Percentiles rank a stretch among this genome's conserved stretches.
phyloP scores from a whole-genome alignment of 1,140 invertebrate genomes.

The Leptestheria dahalacensis region DNA sequence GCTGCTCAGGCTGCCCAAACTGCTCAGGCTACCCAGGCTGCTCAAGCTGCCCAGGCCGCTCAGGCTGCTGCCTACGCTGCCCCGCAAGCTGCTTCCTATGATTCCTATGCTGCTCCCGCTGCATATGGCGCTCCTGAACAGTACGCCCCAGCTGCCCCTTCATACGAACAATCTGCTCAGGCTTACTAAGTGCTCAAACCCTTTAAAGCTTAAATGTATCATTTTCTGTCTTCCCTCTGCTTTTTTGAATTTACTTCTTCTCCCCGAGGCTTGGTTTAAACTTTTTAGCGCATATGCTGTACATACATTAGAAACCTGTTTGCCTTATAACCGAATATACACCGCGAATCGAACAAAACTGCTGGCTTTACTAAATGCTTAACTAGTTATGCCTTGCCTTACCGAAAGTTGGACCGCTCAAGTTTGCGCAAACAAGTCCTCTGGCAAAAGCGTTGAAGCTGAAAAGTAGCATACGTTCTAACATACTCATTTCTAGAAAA shows the following conservation, averaged over 20 bases:
- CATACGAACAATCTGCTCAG: not conserved
- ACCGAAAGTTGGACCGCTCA: too few relatives aligned
- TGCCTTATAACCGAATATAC: too few relatives aligned
- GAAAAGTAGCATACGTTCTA: too few relatives aligned
- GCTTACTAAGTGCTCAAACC: not conserved
- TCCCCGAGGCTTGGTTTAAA: too few relatives aligned
- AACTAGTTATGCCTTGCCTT: too few relatives aligned
- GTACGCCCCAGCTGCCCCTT: not conserved
- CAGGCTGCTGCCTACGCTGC: not conserved
- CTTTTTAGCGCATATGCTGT: too few relatives aligned
- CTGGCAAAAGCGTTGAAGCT: too few relatives aligned
- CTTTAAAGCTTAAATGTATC: not conserved
- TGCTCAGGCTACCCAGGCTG: not conserved
- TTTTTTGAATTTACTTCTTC: not conserved
- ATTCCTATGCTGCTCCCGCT: not conserved
- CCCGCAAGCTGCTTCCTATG: not conserved
- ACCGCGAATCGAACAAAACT: too few relatives aligned
- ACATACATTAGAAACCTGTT: too few relatives aligned
- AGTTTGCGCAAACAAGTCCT: too few relatives aligned
- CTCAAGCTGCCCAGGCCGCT: not conserved
- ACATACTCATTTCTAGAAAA: too few relatives aligned
- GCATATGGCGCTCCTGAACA: not conserved
- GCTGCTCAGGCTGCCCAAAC: not conserved
- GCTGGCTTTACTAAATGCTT: too few relatives aligned
- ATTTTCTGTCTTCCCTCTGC: not conserved